Evolutionary conservation across 2,113 vertebrate genomes (phyloP).

Genomic region (Pelecanus crispus): DNA sequence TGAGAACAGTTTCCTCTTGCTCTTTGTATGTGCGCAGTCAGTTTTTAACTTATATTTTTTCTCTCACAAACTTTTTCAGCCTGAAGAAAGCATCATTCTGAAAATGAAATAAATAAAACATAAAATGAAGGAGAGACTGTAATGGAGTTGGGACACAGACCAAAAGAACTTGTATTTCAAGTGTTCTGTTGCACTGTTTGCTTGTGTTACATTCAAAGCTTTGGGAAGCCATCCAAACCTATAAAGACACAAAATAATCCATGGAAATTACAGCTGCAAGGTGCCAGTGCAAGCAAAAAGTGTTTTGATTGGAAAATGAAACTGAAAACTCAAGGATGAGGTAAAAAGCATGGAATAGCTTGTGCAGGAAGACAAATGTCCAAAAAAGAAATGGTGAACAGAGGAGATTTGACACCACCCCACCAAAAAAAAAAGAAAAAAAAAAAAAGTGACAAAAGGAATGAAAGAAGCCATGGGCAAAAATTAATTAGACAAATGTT

Average conservation of each 20-base stretch:
- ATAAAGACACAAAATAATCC: not conserved
- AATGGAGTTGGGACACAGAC: not conserved
- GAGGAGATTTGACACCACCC: not conserved
- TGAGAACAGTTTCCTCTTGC: not conserved
- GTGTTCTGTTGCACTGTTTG: not conserved
- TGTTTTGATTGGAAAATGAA: not conserved
- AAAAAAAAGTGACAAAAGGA: not conserved
- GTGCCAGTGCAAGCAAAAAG: not conserved
- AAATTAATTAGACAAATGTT: not conserved
- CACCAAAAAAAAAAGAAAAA: not conserved
- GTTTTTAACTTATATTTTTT: not conserved
- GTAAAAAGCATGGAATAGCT: not conserved
- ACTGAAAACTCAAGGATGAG: not conserved
- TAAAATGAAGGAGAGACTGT: not conserved
- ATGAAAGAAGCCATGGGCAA: not conserved
- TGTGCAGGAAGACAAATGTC: not conserved
- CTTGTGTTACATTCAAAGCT: not conserved
- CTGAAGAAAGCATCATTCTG: not conserved
- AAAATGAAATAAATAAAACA: not conserved
- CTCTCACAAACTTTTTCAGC: not conserved
- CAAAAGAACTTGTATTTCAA: constrained; percentile 20
- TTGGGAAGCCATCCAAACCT: constrained; percentile 10
- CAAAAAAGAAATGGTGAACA: not conserved
- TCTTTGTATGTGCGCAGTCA: not conserved
- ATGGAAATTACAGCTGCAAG: not conserved